phyloP scores from a whole-genome alignment of 2,797 vertebrate species.

The Bovichtus diacanthus region DNA sequence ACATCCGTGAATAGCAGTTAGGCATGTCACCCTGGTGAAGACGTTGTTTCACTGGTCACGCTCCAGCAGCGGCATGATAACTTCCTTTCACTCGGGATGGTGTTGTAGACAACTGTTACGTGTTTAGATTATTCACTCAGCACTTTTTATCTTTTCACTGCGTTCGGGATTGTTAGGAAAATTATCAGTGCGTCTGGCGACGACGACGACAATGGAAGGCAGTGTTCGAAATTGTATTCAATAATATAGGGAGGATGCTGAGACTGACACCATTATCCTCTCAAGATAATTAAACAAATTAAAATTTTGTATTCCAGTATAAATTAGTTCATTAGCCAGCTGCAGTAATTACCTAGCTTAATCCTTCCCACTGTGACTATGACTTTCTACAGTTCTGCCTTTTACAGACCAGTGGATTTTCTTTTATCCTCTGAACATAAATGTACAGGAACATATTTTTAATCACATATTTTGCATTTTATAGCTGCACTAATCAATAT shows the following conservation, averaged over 20 bases:
- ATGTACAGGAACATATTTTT: neutral
- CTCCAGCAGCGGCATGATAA: conserved; percentile 1
- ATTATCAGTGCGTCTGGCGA: neutral
- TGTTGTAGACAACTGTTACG: neutral
- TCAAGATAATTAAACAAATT: conserved; percentile 47
- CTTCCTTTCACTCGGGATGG: neutral
- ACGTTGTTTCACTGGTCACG: conserved; percentile 16
- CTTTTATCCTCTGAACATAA: conserved; percentile 7
- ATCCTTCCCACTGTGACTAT: conserved; percentile 40
- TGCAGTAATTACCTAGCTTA: conserved; percentile 47
- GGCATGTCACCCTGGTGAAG: neutral
- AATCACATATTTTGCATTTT: neutral
- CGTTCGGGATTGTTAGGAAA: neutral
- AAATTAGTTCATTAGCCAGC: conserved; percentile 54
- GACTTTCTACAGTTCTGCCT: conserved; percentile 14
- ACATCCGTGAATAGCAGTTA: conserved; percentile 1
- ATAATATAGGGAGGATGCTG: neutral
- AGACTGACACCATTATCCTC: conserved; percentile 30
- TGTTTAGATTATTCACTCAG: neutral
- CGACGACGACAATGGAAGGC: conserved; percentile 7
- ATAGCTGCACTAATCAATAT: conserved; percentile 5
- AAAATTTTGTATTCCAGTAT: conserved; percentile 28
- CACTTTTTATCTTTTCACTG: neutral
- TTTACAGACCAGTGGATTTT: conserved; percentile 14
- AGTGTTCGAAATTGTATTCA: conserved; percentile 23